Evolutionary conservation across 2,888 invertebrate genomes (phyloP), one percentile per base, ranked within the genome.

Genomic region (Chloroclystis v-ata): DNA sequence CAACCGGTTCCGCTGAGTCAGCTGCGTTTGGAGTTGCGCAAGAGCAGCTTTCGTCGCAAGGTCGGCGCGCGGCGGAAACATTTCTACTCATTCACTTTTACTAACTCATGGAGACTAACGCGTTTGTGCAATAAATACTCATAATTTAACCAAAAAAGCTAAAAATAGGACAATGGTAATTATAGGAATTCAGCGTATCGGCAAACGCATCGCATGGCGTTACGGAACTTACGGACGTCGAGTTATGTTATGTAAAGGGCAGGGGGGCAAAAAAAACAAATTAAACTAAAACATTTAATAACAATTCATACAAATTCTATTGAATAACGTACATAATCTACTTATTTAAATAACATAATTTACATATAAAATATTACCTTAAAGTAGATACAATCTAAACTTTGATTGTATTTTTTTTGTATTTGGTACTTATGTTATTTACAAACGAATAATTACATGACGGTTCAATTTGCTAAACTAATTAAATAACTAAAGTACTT

Each of bases 251-350:
- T n/a, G n/a, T n/a, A n/a, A n/a, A n/a, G 26, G 26, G 1, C 6
- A 26, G 26, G n/a, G n/a, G n/a, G n/a, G n/a, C n/a, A 26, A 26
- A 49, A 59, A 49, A 41, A 44, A 16, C 5, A 4, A 14, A 29
- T 10, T 47, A 30, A 47, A 51, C 20, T 55, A 61, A 70, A 69
- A 65, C 63, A 64, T 65, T 69, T 71, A 67, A 59, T 71, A 70
- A 70, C 70, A 70, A 57, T 68, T 61, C 57, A 43, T 48, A 51
- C 48, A 47, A 49, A 43, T 49, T 51, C 32, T 43, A n/a, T 44
- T 37, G 28, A 25, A 47, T 4, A 20, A 4, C 20, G 5, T 20
- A 20, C 3, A 20, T 20, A 20, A 5, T 20, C 20, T 20, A 37
- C 12, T 25, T 62, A 52, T 54, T 39, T 39, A 37, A 37, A 40